Percentiles rank a stretch among this genome's conserved stretches.
Evolutionary conservation across 2,113 vertebrate genomes (phyloP).

Genomic region (Pardalotus punctatus): DNA sequence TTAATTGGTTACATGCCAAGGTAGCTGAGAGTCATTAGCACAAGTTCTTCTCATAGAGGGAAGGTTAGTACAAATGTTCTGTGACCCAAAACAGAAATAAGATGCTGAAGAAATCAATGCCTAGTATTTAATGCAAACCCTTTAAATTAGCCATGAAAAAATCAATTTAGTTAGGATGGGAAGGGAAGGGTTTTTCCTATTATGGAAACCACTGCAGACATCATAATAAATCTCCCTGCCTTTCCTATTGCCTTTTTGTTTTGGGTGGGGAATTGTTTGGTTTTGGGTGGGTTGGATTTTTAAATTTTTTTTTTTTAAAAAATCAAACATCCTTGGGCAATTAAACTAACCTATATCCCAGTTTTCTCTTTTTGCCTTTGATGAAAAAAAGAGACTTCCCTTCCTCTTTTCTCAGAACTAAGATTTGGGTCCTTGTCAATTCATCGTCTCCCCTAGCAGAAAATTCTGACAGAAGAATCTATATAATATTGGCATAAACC

Average conservation of each 20-base stretch:
- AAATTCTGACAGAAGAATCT: not conserved
- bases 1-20: not conserved
- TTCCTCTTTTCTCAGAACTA: not conserved
- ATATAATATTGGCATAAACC: not conserved
- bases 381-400: not conserved
- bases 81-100: slow-evolving; percentile 6
- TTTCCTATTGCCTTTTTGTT: not conserved
- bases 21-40: not conserved
- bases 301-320: not conserved
- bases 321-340: not conserved
- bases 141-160: slow-evolving; percentile 22
- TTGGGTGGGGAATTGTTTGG: not conserved
- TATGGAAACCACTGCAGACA: not conserved
- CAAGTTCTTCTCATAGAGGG: not conserved
- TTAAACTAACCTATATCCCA: not conserved
- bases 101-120: slow-evolving; percentile 13
- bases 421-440: not conserved
- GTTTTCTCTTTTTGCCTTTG: not conserved
- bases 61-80: not conserved
- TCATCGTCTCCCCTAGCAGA: not conserved
- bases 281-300: not conserved
- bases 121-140: not conserved
- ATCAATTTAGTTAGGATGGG: not conserved
- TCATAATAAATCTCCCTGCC: not conserved
- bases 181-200: not conserved